These are phyloP conservation scores for Epinotia bilunana DNA, from an alignment of 2,888 invertebrate species.

Conservation along the genomic window DNA sequence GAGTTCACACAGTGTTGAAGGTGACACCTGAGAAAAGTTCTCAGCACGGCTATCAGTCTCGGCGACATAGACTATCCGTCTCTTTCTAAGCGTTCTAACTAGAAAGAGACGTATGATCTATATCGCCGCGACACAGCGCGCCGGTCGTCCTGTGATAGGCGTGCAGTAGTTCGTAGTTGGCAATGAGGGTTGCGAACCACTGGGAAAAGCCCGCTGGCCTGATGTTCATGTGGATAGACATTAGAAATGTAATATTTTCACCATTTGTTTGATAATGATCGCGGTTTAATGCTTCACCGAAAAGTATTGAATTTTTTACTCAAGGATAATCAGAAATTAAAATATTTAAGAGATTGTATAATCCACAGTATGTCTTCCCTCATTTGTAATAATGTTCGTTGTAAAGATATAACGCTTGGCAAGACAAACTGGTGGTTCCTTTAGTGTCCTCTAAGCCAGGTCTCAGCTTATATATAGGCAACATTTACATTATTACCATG, in stretches of 20 bases:
- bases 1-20: no score
- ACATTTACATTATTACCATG: background rate
- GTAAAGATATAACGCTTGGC: background rate
- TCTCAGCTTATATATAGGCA: background rate
- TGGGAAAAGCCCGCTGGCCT: background rate
- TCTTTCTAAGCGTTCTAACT: no score
- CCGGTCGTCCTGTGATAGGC: no score
- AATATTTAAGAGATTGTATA: background rate
- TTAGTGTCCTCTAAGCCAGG: background rate
- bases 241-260: constrained; percentile 2
- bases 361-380: background rate
- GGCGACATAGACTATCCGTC: no score
- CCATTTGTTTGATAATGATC: background rate
- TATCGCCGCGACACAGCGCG: no score
- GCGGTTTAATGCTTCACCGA: background rate
- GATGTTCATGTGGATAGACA: background rate
- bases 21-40: no score
- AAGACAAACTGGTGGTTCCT: background rate
- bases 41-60: no score
- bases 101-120: no score
- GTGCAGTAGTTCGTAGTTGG: background rate
- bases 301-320: background rate
- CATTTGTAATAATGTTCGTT: background rate
- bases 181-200: background rate
- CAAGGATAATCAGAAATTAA: background rate